These are phyloP conservation scores for Polietes domitor DNA, from an alignment of 2,888 invertebrate genomes.

Conservation along the genomic window DNA sequence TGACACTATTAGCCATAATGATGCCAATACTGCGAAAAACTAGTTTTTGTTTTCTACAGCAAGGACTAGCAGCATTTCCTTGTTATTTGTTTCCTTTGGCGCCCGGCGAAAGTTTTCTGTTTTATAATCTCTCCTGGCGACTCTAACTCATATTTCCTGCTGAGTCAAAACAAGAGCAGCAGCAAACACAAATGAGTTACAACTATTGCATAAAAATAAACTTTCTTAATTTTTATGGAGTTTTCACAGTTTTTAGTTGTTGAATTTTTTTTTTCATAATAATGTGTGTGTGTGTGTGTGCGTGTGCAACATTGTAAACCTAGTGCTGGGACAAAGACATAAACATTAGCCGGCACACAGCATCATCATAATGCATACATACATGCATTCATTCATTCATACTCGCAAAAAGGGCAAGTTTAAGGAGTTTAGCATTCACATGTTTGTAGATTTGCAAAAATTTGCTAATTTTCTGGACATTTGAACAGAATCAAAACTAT, in stretches of 20 bases:
- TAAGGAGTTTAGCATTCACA: background rate
- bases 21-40: constrained; percentile 25
- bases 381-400: background rate
- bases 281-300: too few species aligned
- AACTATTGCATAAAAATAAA: constrained; percentile 13
- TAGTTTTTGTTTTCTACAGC: constrained; percentile 14
- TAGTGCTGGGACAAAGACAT: background rate
- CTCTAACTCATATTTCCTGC: constrained; percentile 47
- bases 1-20: constrained; percentile 38
- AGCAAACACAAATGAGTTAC: constrained; percentile 13
- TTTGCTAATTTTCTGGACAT: constrained; percentile 67
- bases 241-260: constrained; percentile 16
- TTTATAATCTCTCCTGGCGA: constrained; percentile 16
- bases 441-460: constrained; percentile 34
- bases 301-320: constrained; percentile 48
- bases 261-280: constrained; percentile 21
- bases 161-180: constrained; percentile 32
- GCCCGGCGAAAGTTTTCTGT: background rate
- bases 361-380: background rate
- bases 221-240: background rate
- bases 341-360: too few species aligned
- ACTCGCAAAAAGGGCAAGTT: background rate
- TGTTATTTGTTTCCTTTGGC: background rate
- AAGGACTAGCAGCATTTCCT: constrained; percentile 13
- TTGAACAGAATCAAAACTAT: constrained; percentile 50